Conservation (phyloP, 2,113 vertebrate species). For the Ploceus nigricollis region DNA sequence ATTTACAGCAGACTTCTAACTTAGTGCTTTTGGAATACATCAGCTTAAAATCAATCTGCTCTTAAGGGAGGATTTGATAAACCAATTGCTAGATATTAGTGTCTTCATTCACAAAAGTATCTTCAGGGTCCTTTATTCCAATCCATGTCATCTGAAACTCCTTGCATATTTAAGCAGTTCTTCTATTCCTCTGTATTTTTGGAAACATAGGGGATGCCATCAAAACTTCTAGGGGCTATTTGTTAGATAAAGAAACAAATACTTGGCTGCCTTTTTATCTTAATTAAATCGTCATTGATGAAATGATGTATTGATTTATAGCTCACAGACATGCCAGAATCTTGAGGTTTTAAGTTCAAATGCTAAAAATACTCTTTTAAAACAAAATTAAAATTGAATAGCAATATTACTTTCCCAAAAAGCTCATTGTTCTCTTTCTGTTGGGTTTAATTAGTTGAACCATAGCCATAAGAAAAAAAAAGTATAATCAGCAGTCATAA, state of each 20-base stretch:
- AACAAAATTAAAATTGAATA: not conserved
- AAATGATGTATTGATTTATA: constrained; percentile 42
- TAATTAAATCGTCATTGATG: constrained; percentile 62
- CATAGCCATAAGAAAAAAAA: not conserved
- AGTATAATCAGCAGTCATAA: not conserved
- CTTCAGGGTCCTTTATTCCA: not conserved
- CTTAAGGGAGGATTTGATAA: constrained; percentile 16
- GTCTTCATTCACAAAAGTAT: not conserved
- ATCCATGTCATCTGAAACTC: not conserved
- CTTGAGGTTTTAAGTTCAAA: not conserved
- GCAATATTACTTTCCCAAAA: not conserved
- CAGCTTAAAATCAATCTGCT: not conserved
- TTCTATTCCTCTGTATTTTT: not conserved
- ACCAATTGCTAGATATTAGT: not conserved
- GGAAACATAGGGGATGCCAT: not conserved
- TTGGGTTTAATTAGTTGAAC: not conserved
- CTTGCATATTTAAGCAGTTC: not conserved
- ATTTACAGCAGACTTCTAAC: not conserved
- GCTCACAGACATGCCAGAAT: not conserved
- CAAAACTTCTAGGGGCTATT: not conserved
- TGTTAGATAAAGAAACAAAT: constrained; percentile 54
- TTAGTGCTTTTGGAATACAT: not conserved
- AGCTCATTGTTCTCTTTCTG: not conserved
- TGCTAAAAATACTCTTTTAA: not conserved
- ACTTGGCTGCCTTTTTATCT: constrained; percentile 55